Evolutionary conservation across 2,888 invertebrate genomes (phyloP), one percentile per base, ranked within the genome.

Genomic region (Linhomoeus sp.): DNA sequence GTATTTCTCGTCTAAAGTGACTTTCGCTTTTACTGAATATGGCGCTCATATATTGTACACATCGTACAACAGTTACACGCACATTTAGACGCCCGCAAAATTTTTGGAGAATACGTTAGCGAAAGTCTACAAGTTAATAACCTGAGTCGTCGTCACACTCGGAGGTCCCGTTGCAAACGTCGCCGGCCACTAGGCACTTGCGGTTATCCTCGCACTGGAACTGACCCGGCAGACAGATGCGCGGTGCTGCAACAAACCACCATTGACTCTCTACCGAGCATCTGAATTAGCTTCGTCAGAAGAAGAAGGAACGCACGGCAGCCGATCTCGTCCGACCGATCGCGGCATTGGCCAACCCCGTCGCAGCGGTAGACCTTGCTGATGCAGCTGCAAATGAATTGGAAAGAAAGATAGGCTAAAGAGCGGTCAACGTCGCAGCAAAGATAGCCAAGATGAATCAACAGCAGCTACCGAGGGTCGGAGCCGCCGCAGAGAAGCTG

Each of bases 151-250:
- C 59, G 19, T 50, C 50, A 46, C 59, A 59, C 25, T 59, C 55
- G 26, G 47, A 38, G 2, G 48, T 50, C 33, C 55, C 55, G 49
- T 59, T 54, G 45, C 59, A 59, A 2, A 58, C 48, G n/a, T 51
- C 50, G 5, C 51, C 52, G 3, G 53, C 52, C 19, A 52, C 45
- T 7, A 57, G 47, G 40, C 59, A 59, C 38, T 55, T 54, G 23
- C 82, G 83, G 12, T 78, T 79, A 64, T 87, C 88, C 52, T 78
- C 77, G 62, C 90, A 90, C 60, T 90, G 90, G 78, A 86, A 90
- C 33, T 82, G 80, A 12, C 87, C 87, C 0, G 83, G 78, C 20
- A 83, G 74, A 63, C 90, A 90, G 52, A 80, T 79, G 14, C 88
- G 72, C 7, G 59, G 61, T 3, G 65, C 63, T 63, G 53, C 24